phyloP scores from a whole-genome alignment of 2,797 vertebrate genomes.

The Aplochiton taeniatus region DNA sequence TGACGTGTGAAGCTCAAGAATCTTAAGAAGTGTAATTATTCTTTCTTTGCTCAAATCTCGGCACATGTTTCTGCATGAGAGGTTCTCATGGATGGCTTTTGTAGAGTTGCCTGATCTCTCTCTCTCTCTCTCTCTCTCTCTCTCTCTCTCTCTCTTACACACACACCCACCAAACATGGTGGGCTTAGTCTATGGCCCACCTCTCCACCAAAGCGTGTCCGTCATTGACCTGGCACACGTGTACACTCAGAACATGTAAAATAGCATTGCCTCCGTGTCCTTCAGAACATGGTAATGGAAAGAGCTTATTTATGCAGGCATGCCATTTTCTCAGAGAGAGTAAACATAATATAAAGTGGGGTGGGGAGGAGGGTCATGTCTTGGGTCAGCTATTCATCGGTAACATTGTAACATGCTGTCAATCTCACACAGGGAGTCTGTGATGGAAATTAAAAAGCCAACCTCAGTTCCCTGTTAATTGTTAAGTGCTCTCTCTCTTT shows the following conservation, averaged over 20 bases:
- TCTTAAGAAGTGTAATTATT: slow-evolving; percentile 18
- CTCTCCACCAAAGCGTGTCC: neutral
- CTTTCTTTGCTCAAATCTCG: slow-evolving; percentile 10
- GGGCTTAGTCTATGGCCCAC: neutral
- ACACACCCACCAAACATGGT: neutral
- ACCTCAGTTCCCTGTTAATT: too few relatives aligned
- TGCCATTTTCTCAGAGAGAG: slow-evolving; percentile 8
- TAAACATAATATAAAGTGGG: too few relatives aligned
- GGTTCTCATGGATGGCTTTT: slow-evolving; percentile 42
- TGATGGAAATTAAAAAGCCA: too few relatives aligned
- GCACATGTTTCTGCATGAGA: slow-evolving; percentile 24
- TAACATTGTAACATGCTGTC: neutral
- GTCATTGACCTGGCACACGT: neutral
- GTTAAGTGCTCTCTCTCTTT: neutral
- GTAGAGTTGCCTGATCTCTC: neutral
- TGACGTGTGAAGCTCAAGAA: slow-evolving; percentile 1
- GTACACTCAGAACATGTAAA: slow-evolving; percentile 9
- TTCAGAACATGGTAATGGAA: too few relatives aligned
- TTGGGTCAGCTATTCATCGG: neutral
- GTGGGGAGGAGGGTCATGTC: neutral
- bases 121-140: slow-evolving; percentile 2
- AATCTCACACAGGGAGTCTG: too few relatives aligned
- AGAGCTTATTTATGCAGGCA: too few relatives aligned
- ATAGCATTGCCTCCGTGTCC: too few relatives aligned
- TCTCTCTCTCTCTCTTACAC: slow-evolving; percentile 19